phyloP scores from a whole-genome alignment of 2,113 vertebrate species.

The Prionailurus bengalensis region DNA sequence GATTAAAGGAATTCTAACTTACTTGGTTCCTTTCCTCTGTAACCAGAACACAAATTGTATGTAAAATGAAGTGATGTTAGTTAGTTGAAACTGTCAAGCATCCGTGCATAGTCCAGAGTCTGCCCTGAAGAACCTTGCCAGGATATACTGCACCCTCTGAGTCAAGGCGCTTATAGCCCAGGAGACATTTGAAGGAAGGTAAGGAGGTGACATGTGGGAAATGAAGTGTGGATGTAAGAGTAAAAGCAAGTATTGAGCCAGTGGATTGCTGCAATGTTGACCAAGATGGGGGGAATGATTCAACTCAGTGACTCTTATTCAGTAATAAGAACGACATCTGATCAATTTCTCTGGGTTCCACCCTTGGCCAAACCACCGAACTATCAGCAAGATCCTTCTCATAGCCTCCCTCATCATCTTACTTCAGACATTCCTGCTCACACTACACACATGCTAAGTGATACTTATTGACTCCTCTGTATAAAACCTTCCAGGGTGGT shows the following conservation, averaged over 20 bases:
- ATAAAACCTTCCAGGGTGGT: background rate
- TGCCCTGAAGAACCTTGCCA: background rate
- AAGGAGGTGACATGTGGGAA: background rate
- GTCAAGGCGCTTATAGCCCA: background rate
- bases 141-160: background rate
- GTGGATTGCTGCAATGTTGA: background rate
- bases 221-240: background rate
- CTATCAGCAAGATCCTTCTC: background rate
- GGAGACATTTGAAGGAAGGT: background rate
- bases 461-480: background rate
- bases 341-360: background rate
- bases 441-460: background rate
- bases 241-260: slow-evolving; percentile 10
- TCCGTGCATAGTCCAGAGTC: too few relatives aligned
- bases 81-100: background rate
- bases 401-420: background rate
- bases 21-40: background rate
- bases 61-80: background rate
- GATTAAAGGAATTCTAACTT: background rate
- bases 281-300: background rate
- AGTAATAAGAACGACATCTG: slow-evolving; percentile 9
- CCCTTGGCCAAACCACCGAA: background rate
- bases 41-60: background rate
- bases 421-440: background rate
- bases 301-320: background rate